Evolutionary conservation across 2,113 vertebrate genomes (phyloP).

Genomic region (Macrotus californicus): DNA sequence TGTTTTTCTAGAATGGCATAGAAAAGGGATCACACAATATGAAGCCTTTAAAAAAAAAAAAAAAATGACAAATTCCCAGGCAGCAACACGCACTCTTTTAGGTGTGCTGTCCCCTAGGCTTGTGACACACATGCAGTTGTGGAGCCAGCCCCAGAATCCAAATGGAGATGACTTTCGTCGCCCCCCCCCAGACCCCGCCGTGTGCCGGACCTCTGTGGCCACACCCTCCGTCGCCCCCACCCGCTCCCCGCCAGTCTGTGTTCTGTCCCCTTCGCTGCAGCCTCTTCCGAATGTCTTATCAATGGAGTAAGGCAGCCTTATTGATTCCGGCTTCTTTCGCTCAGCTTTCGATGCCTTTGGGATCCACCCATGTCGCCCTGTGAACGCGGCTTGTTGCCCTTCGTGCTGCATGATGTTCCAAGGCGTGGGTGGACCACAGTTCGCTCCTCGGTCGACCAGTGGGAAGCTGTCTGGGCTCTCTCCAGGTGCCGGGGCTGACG

Average conservation of each 20-base stretch:
- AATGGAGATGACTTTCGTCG: background rate
- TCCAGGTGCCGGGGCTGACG: background rate
- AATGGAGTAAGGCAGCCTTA: background rate
- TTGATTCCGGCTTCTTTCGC: background rate
- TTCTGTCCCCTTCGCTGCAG: background rate
- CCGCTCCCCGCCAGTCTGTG: background rate
- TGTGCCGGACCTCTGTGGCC: background rate
- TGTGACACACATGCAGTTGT: too few relatives aligned
- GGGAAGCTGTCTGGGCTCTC: background rate
- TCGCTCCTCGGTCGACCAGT: background rate
- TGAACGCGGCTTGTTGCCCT: background rate
- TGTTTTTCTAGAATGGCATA: background rate
- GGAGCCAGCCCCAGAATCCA: background rate
- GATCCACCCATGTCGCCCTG: accelerated
- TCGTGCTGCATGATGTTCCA: background rate
- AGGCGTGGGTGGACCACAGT: accelerated
- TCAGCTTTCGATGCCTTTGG: accelerated
- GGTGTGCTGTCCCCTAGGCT: background rate
- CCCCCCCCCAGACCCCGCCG: background rate
- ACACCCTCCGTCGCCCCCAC: accelerated
- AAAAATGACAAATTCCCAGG: background rate
- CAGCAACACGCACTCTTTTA: background rate
- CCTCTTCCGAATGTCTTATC: background rate
- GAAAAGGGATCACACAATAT: background rate
- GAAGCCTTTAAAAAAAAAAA: background rate